Percentiles rank a stretch among this genome's conserved stretches.
These are phyloP conservation scores for Numenius arquata DNA, from an alignment of 2,113 vertebrate genomes.

Conservation along the genomic window DNA sequence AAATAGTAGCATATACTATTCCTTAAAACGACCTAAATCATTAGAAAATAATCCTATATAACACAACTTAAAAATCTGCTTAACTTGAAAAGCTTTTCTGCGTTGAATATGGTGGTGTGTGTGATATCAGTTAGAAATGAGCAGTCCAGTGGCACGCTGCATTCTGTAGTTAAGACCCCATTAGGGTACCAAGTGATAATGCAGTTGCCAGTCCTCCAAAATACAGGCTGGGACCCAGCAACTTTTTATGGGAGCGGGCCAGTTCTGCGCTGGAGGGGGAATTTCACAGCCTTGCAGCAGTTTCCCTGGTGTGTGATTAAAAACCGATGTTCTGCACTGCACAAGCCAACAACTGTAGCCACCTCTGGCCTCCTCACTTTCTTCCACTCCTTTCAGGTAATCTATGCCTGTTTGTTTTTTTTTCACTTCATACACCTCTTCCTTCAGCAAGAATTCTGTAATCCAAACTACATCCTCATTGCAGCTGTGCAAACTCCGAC, in stretches of 20 bases:
- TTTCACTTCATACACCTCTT: background rate
- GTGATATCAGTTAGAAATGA: background rate
- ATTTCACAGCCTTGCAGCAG: background rate
- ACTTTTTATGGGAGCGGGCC: background rate
- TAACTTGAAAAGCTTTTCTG: background rate
- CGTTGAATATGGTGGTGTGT: background rate
- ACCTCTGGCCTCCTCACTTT: background rate
- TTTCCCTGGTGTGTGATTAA: background rate
- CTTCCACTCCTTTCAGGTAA: background rate
- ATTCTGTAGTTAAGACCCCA: background rate
- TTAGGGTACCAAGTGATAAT: background rate
- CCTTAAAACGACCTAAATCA: background rate
- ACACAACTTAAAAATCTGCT: background rate
- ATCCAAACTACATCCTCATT: background rate
- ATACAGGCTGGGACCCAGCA: background rate
- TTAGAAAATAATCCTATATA: background rate
- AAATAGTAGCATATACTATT: background rate
- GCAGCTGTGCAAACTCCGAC: background rate
- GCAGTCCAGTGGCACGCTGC: background rate
- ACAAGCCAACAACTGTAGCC: background rate
- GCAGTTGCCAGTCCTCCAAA: background rate
- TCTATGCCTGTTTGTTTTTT: rapidly evolving
- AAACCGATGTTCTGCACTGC: background rate
- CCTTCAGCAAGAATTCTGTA: background rate
- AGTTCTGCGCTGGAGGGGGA: background rate